These are phyloP conservation scores for Cephalopholis sonnerati DNA, from an alignment of 2,113 vertebrate genomes.

Conservation along the genomic window DNA sequence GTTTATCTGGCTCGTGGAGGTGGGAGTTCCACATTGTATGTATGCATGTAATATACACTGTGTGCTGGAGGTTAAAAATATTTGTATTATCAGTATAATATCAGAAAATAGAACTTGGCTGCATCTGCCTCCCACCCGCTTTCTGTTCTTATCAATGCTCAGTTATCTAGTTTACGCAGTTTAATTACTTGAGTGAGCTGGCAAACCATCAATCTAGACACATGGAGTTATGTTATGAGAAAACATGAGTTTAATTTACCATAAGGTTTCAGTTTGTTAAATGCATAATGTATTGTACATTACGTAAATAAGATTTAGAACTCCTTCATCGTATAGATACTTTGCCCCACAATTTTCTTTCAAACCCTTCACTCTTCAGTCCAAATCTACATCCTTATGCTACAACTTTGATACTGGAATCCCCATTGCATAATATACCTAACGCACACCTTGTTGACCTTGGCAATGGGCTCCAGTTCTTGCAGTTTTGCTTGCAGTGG, in stretches of 20 bases:
- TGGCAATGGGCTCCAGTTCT: too few relatives aligned
- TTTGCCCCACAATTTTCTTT: neutral
- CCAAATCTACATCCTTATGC: neutral
- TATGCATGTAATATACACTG: neutral
- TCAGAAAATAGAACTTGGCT: neutral
- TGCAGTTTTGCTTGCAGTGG: too few relatives aligned
- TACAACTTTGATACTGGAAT: neutral
- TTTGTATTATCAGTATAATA: neutral
- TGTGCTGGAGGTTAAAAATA: neutral
- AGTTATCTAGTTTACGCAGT: neutral
- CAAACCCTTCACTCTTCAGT: neutral
- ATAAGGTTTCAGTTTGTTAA: too few relatives aligned
- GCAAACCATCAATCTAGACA: neutral
- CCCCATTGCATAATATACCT: too few relatives aligned
- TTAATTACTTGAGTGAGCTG: neutral
- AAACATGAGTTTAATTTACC: neutral
- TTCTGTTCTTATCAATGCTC: neutral
- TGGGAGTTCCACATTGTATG: neutral
- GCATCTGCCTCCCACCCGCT: neutral
- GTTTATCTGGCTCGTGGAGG: neutral
- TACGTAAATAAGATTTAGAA: neutral
- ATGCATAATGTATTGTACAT: too few relatives aligned
- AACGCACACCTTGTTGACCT: too few relatives aligned
- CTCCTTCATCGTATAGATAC: neutral
- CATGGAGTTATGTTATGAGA: neutral